These are phyloP conservation scores for Botia kubotai DNA, from an alignment of 2,797 vertebrate species.

Conservation along the genomic window DNA sequence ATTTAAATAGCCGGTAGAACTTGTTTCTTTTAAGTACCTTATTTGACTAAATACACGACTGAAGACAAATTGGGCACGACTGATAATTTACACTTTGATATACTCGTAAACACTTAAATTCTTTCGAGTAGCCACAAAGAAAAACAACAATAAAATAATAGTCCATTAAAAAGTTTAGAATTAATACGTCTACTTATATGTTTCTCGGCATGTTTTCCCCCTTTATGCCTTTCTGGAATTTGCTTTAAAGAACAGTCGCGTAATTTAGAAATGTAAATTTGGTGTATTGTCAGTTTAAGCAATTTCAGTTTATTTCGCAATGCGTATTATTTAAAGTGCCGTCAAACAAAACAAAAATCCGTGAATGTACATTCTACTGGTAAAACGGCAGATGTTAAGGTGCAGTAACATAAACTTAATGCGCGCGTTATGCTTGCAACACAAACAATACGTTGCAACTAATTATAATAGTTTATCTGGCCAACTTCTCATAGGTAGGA, in stretches of 20 bases:
- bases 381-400: constrained; percentile 25
- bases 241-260: not conserved
- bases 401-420: not conserved
- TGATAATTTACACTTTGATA: not conserved
- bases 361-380: constrained; percentile 5
- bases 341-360: constrained; percentile 1
- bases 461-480: not conserved
- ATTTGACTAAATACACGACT: constrained; percentile 15
- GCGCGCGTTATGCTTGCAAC: constrained; percentile 1
- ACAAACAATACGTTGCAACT: not conserved
- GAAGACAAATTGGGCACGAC: constrained; percentile 13
- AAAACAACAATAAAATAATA: not conserved
- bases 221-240: not conserved
- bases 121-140: not conserved
- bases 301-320: not conserved
- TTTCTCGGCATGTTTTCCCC: not conserved
- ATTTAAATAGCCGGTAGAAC: constrained; percentile 32
- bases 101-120: not conserved
- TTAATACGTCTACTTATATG: not conserved
- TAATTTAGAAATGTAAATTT: not conserved
- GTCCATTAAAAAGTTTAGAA: not conserved
- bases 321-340: not conserved
- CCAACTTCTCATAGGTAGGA: constrained; percentile 4
- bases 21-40: constrained; percentile 20
- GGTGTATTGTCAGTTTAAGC: not conserved